Evolutionary conservation across 2,113 vertebrate genomes (phyloP).

Genomic region (Trinectes maculatus): DNA sequence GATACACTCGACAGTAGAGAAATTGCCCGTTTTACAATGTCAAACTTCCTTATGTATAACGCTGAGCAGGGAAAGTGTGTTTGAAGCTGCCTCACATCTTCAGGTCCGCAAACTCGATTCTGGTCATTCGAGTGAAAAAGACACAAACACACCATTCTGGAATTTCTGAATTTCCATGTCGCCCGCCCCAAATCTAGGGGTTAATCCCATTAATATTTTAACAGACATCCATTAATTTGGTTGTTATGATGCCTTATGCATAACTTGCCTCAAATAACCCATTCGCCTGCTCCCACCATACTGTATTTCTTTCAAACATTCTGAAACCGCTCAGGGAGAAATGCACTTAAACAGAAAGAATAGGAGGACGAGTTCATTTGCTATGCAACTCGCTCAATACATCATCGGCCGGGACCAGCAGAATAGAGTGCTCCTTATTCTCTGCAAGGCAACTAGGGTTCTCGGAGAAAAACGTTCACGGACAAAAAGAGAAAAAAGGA

Average conservation of each 20-base stretch:
- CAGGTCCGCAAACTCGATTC: conserved; percentile 32
- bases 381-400: conserved; percentile 53
- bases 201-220: conserved; percentile 79
- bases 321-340: conserved; percentile 58
- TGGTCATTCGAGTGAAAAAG: conserved; percentile 52
- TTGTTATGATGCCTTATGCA: conserved; percentile 81
- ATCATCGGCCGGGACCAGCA: conserved; percentile 27
- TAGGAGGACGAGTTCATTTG: conserved; percentile 42
- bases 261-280: conserved; percentile 70
- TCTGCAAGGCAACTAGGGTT: conserved; percentile 42
- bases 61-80: conserved; percentile 9
- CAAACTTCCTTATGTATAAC: conserved; percentile 4
- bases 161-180: conserved; percentile 66
- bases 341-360: conserved; percentile 67
- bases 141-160: conserved; percentile 68
- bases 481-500: conserved; percentile 14
- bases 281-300: conserved; percentile 40
- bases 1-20: background rate
- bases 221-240: conserved; percentile 81
- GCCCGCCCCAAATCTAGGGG: conserved; percentile 55
- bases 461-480: conserved; percentile 44
- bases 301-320: conserved; percentile 56
- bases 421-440: conserved; percentile 48
- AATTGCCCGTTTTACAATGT: background rate
- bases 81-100: conserved; percentile 21